These are phyloP conservation scores for Aphis craccivora DNA, from an alignment of 1,140 invertebrate genomes.

Conservation along the genomic window DNA sequence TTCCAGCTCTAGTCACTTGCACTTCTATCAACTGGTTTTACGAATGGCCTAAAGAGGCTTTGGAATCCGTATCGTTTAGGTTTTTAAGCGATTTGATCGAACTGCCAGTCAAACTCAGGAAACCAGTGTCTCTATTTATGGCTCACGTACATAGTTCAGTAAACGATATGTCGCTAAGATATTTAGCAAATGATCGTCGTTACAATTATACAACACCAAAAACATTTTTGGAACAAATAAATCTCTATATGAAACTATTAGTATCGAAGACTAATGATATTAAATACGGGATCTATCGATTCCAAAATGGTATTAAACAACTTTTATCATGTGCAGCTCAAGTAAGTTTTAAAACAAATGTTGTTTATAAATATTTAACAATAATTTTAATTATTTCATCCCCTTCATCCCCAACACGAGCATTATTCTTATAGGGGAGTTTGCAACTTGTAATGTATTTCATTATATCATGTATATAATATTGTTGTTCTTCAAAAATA, in stretches of 20 bases:
- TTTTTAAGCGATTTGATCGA: conserved; percentile 81
- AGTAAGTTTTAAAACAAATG: conserved; percentile 65
- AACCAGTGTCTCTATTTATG: conserved; percentile 85
- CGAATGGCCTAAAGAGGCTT: conserved; percentile 91
- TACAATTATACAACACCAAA: conserved; percentile 97
- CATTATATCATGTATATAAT: too few relatives aligned
- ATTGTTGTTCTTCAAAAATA: too few relatives aligned
- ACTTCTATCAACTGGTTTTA: conserved; percentile 96
- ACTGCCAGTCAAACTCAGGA: conserved; percentile 71
- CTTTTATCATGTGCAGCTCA: conserved; percentile 82
- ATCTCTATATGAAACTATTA: conserved; percentile 84
- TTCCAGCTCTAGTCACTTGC: conserved; percentile 93
- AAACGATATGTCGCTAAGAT: conserved; percentile 83
- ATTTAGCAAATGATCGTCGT: conserved; percentile 85
- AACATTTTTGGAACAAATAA: conserved; percentile 93
- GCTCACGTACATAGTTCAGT: conserved; percentile 88
- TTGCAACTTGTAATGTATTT: too few relatives aligned
- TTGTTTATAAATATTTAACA: neutral
- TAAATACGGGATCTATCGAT: conserved; percentile 77
- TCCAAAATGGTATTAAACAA: conserved; percentile 89
- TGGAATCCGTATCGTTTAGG: conserved; percentile 85
- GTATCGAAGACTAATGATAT: conserved; percentile 79
- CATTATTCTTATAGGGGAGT: too few relatives aligned
- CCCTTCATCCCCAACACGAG: too few relatives aligned
- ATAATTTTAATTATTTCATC: neutral